Evolutionary conservation across 2,113 vertebrate genomes (phyloP).

Genomic region (Tringa solitaria): DNA sequence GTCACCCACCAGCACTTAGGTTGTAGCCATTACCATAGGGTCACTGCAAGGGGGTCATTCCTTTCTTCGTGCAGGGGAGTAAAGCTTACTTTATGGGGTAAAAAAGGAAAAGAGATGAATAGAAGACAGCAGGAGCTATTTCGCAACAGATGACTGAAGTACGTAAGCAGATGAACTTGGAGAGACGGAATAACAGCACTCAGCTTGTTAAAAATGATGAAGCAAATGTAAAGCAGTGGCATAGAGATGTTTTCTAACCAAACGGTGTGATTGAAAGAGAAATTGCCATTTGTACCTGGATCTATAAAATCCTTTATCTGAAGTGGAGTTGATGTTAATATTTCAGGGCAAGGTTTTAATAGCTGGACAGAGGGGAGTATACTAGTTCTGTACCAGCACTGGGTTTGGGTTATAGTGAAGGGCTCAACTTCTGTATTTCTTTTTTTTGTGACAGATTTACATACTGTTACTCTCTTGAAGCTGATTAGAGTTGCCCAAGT

Average conservation of each 20-base stretch:
- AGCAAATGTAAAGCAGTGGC: not conserved
- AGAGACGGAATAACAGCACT: not conserved
- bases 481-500: not conserved
- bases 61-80: not conserved
- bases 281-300: not conserved
- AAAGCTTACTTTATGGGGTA: not conserved
- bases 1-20: no score
- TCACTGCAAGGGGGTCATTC: not conserved
- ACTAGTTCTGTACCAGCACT: not conserved
- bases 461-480: not conserved
- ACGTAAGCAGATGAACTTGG: fast-evolving
- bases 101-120: not conserved
- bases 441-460: not conserved
- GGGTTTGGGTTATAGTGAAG: not conserved
- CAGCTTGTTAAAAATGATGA: not conserved
- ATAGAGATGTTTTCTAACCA: not conserved
- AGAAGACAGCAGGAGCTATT: not conserved
- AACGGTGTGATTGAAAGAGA: not conserved
- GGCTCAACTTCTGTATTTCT: not conserved
- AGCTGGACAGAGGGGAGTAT: not conserved
- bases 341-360: not conserved
- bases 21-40: not conserved
- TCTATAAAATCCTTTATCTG: not conserved
- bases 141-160: not conserved
- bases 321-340: not conserved